A percentile compares a stretch with the other conserved stretches of the same genome.
Evolutionary conservation across 2,113 vertebrate species (phyloP).

Genomic region (Antigone vipio): DNA sequence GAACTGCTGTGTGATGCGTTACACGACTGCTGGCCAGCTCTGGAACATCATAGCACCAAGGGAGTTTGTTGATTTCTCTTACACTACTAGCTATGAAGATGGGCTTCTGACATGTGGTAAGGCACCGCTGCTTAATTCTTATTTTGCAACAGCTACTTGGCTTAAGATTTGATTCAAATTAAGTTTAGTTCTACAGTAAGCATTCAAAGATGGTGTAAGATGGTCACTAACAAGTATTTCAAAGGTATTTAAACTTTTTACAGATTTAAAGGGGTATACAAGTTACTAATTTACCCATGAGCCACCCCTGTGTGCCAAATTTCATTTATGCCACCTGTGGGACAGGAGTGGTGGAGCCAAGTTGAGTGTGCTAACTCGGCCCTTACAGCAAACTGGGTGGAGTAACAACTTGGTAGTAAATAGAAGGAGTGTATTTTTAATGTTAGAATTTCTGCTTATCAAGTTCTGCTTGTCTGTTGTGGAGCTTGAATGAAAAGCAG

Average conservation of each 20-base stretch:
- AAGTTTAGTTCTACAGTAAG: neutral
- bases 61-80: slow-evolving; percentile 88
- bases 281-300: neutral
- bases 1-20: slow-evolving; percentile 85
- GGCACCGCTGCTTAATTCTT: neutral
- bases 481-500: neutral
- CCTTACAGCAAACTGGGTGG: neutral
- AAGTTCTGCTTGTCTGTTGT: neutral
- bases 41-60: slow-evolving; percentile 85
- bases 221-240: neutral
- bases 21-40: slow-evolving; percentile 85
- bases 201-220: neutral
- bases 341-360: neutral
- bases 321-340: neutral
- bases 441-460: neutral
- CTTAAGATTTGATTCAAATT: neutral
- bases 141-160: neutral
- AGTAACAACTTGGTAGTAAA: neutral
- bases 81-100: slow-evolving; percentile 78
- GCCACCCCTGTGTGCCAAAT: neutral
- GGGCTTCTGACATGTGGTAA: slow-evolving; percentile 86
- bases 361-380: neutral
- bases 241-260: neutral
- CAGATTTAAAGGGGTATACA: neutral
- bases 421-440: neutral